Evolutionary conservation across 2,113 vertebrate genomes (phyloP).

Genomic region (Dolichotis patagonum): DNA sequence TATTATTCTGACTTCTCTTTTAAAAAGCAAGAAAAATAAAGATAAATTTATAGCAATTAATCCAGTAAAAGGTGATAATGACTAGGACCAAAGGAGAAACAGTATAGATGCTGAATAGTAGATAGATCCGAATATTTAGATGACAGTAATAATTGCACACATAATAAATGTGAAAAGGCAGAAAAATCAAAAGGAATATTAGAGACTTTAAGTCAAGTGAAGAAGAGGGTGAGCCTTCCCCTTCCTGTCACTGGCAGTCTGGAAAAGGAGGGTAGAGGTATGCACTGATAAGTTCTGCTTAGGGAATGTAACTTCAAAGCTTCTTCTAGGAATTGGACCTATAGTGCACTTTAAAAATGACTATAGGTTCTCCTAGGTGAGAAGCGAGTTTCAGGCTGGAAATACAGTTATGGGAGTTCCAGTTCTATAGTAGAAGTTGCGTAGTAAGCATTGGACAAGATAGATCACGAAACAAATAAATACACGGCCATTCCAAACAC

Average conservation of each 20-base stretch:
- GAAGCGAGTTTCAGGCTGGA: not conserved
- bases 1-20: not conserved
- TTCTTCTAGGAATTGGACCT: not conserved
- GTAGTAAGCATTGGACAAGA: not conserved
- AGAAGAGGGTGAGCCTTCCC: not conserved
- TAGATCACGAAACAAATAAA: not conserved
- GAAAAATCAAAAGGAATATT: not conserved
- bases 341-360: not conserved
- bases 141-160: not conserved
- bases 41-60: not conserved
- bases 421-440: not conserved
- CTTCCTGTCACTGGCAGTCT: not conserved
- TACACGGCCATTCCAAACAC: not conserved
- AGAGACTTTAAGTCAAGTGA: not conserved
- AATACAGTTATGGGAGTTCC: not conserved
- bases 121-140: not conserved
- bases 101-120: not conserved
- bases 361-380: not conserved
- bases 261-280: not conserved
- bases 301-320: not conserved
- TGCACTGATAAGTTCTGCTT: too few relatives aligned
- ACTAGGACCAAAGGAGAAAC: not conserved
- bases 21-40: not conserved
- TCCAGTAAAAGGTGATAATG: not conserved
- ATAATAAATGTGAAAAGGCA: not conserved